phyloP scores from a whole-genome alignment of 2,113 vertebrate genomes.

The Lycaon pictus region DNA sequence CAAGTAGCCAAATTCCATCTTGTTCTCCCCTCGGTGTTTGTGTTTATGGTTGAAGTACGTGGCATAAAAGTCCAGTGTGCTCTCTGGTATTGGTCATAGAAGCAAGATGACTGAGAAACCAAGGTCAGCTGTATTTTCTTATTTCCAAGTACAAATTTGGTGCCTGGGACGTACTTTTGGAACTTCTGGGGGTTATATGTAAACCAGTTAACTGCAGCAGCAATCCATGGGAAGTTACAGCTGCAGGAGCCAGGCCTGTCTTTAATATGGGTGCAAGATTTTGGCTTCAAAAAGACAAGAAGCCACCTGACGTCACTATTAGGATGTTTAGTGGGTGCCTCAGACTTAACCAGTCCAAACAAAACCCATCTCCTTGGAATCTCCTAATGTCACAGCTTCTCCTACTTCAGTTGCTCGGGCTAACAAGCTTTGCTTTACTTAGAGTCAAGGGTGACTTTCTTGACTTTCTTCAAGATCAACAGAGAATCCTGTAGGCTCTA shows the following conservation, averaged over 20 bases:
- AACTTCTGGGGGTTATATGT: neutral
- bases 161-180: neutral
- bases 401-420: neutral
- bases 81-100: accelerated
- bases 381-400: neutral
- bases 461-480: too few relatives aligned
- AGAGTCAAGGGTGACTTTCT: neutral
- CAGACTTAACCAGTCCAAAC: neutral
- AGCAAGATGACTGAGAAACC: neutral
- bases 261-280: neutral
- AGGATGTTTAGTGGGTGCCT: neutral
- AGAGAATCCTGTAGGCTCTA: neutral
- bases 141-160: neutral
- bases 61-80: neutral
- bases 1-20: neutral
- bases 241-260: neutral
- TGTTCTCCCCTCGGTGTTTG: neutral
- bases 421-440: neutral
- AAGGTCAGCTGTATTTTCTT: neutral
- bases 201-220: neutral
- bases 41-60: neutral
- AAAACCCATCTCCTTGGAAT: neutral
- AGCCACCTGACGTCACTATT: neutral
- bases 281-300: neutral
- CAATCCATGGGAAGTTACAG: neutral